phyloP scores from a whole-genome alignment of 2,113 vertebrate species.

The Larimichthys crocea region DNA sequence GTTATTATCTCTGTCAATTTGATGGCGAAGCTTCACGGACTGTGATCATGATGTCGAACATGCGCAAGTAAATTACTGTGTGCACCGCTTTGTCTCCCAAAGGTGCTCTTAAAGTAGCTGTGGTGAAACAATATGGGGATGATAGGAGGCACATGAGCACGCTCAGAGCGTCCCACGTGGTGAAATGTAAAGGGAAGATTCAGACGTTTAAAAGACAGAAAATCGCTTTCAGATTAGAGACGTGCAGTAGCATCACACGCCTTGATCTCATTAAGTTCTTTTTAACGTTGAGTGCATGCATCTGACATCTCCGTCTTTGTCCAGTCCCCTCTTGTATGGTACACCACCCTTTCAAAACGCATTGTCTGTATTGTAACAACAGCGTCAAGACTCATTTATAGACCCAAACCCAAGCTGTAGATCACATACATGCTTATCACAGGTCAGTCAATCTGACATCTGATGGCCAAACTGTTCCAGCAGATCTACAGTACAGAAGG shows the following conservation, averaged over 20 bases:
- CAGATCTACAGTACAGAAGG: not conserved
- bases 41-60: conserved; percentile 42
- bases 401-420: no score
- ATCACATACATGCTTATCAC: not conserved
- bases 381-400: not conserved
- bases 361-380: not conserved
- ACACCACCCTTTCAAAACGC: not conserved
- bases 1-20: conserved; percentile 53
- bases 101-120: conserved; percentile 20
- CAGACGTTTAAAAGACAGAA: conserved; percentile 1
- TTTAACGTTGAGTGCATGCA: not conserved
- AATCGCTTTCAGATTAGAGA: not conserved
- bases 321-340: not conserved
- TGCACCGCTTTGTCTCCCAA: conserved; percentile 40
- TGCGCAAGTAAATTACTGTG: conserved; percentile 47
- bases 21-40: conserved; percentile 37
- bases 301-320: not conserved
- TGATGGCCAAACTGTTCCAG: not conserved
- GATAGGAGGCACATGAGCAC: not conserved
- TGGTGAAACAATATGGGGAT: not conserved
- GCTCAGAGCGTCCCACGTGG: not conserved
- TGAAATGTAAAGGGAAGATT: not conserved
- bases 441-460: not conserved
- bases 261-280: not conserved
- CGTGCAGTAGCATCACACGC: not conserved